Percentiles rank a stretch among this genome's conserved stretches.
Conservation (phyloP, 2,113 vertebrate species). For the Toxotes chatareus region DNA sequence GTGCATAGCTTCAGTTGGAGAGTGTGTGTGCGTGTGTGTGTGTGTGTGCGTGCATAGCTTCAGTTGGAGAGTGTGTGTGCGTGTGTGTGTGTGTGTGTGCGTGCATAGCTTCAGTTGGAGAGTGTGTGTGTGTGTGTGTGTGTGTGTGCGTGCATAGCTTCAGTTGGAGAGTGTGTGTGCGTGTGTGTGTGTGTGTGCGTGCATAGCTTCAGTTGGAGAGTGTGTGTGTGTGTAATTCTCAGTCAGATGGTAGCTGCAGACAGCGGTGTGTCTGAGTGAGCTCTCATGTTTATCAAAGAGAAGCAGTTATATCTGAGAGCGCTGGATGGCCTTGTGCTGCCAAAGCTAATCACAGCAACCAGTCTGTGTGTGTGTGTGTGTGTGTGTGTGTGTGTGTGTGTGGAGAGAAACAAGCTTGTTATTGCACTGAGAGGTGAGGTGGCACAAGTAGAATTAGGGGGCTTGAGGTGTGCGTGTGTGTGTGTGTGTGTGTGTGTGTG, state of each 20-base stretch:
- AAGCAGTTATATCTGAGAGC: conserved; percentile 83
- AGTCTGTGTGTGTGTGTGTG: conserved; percentile 44
- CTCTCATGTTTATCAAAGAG: conserved; percentile 85
- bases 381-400: conserved; percentile 27
- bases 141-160: no score
- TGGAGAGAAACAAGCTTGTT: conserved; percentile 30
- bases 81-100: no score
- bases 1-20: no score
- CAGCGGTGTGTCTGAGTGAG: conserved; percentile 79
- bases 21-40: conserved; percentile 40
- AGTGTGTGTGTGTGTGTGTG: conserved; percentile 27
- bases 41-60: not conserved
- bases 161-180: no score
- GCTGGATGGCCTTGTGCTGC: conserved; percentile 76
- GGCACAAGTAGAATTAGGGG: conserved; percentile 30
- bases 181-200: conserved; percentile 8
- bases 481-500: not conserved
- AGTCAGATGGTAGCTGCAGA: conserved; percentile 73
- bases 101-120: not conserved
- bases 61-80: conserved; percentile 18
- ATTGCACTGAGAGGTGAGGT: conserved; percentile 37
- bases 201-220: not conserved
- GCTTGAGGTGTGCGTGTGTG: not conserved
- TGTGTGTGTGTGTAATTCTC: conserved; percentile 50
- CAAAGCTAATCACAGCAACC: conserved; percentile 71